Evolutionary conservation across 1,140 invertebrate genomes (phyloP), one percentile per base, ranked within the genome.

Genomic region (Archivesica marissinica): DNA sequence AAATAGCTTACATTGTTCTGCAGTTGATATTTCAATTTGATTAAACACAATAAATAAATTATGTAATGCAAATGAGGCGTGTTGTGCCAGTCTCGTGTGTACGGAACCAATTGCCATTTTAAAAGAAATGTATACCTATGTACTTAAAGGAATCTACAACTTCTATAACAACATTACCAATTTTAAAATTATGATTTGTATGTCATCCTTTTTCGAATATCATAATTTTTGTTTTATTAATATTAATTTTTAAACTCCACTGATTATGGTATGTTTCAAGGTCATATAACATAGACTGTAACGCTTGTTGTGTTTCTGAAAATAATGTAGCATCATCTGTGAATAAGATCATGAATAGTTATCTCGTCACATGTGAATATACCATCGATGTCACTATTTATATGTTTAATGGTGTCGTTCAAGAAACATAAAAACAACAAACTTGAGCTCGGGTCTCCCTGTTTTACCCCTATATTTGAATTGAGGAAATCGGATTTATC

Each of bases 101-200:
- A n/a, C 47, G 20, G 7, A n/a, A 47, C 68, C 68, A 74, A 25
- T 47, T 76, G 17, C 77, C 77, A 68, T 79, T 79, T 79, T 79
- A 66, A 23, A 79, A 79, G 1, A 79, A 39, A 20, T 66, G 25
- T 6, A 54, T 41, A 20, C 74, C 74, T 33, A 76, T 30, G 44
- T 54, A 76, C 56, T 52, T 76, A 39, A 54, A 76, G 11, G 74
- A 54, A n/a, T 17, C 38, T 9, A 76, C 74, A 7, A 23, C 33
- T 33, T 76, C 74, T 54, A 56, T 35, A 15, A n/a, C 6, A 28
- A 11, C 20, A 35, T 56, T 56, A 56, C 56, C 13, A 23, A 50
- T 25, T 0, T 23, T 23, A 56, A 76, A 76, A 20, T 76, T 15
- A 56, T n/a, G 28, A 30, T 35, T 35, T 39, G 33, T 56, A 28